A percentile compares a stretch with the other conserved stretches of the same genome.
These are phyloP conservation scores for Epinephelus malabaricus DNA, from an alignment of 2,797 vertebrate species.

Conservation along the genomic window DNA sequence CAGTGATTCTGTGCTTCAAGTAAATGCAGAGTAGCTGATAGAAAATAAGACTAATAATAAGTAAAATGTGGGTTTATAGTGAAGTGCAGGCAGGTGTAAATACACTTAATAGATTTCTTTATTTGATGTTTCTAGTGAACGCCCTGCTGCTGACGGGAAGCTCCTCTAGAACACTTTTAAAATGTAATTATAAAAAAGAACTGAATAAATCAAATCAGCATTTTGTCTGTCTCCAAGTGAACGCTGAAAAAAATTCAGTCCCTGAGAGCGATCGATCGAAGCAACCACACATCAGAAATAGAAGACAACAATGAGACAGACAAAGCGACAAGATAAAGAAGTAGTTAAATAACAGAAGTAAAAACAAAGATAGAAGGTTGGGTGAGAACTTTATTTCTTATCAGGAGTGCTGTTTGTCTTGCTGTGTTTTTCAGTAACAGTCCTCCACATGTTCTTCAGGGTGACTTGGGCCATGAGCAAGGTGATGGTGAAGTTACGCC, in stretches of 20 bases:
- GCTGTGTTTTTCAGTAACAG: constrained; percentile 69
- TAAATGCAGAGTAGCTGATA: neutral
- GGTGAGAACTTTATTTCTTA: constrained; percentile 19
- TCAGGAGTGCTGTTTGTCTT: constrained; percentile 50
- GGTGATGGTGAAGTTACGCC: constrained; percentile 94
- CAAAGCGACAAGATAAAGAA: neutral
- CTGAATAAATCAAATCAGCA: constrained; percentile 8
- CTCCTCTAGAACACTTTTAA: neutral
- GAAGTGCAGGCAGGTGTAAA: constrained; percentile 1
- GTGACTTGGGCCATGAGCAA: constrained; percentile 92
- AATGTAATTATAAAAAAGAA: neutral
- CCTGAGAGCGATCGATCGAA: neutral
- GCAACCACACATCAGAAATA: neutral
- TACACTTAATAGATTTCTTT: neutral
- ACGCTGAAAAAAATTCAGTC: neutral
- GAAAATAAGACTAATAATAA: neutral
- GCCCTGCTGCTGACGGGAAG: neutral
- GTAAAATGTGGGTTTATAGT: neutral
- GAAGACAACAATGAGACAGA: too few species aligned
- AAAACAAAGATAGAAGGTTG: neutral
- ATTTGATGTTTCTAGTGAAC: neutral
- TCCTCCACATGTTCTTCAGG: constrained; percentile 85
- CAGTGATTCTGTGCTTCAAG: neutral
- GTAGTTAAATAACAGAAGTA: neutral
- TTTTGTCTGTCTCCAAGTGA: neutral